Base-by-base conservation (phyloP, 1,140 invertebrate species). In the Heliconius nattereri region DNA sequence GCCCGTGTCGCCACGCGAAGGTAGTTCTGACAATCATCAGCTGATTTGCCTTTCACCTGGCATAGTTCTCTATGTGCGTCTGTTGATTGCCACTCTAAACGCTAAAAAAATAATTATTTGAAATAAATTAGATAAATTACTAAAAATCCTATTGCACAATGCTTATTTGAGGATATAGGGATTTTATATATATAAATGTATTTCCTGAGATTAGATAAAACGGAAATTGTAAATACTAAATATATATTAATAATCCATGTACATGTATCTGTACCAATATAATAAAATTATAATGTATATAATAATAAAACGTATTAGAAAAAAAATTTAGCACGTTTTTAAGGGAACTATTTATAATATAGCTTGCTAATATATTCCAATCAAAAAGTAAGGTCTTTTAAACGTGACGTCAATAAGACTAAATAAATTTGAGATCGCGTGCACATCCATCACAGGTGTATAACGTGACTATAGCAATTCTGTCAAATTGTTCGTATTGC, bases 21-120 rank as follows among this genome's bases (percentile, higher is more conserved):
- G 93, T 98, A 99, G 95, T 99, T 99, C 95, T 99, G 98, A 94
- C 99, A 99, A 90, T 98, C 97, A 95, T 98, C 97, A 86, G 97
- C 96, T 76, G 96, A 96, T 91, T 98, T 98, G 72, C 98, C 98
- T 92, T 99, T 99, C 85, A 98, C 94, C 82, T 96, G 95, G 90
- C 98, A 99, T 87, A 98, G 94, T 94, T 98, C 97, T 83, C 96
- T 96, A 91, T 98, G 97, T 19, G 97, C 96, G 79, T 96, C 96
- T 29, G 96, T 97, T 81, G 98, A 97, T 85, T 96, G 95, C 98
- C 98, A 99, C 91, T 97, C 96, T 80, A 99, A 96, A 83, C 97
- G 96, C 97, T 98, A 95, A 80, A 49, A 85, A 89, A 26, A 88
- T n/a, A 57, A 23, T 23, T 11, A 57, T 9, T 8, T 3, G 81